phyloP scores from a whole-genome alignment of 2,113 vertebrate genomes.

The Pionites leucogaster region DNA sequence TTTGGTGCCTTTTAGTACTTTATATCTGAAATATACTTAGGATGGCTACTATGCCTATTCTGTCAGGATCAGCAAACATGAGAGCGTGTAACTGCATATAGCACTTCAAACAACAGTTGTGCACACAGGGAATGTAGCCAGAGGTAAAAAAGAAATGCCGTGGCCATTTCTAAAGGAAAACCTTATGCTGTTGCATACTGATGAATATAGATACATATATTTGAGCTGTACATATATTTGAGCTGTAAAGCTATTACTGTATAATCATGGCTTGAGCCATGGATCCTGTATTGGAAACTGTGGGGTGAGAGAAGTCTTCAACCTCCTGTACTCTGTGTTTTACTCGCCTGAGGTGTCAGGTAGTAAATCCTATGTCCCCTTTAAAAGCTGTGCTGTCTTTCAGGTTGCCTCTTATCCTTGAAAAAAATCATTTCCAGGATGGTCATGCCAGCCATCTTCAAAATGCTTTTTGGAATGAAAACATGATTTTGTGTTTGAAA shows the following conservation, averaged over 20 bases:
- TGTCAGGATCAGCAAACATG: neutral
- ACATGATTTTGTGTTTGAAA: neutral
- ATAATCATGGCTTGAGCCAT: neutral
- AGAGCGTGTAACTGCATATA: neutral
- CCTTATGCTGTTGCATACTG: rapidly evolving
- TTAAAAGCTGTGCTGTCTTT: neutral
- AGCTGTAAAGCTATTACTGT: neutral
- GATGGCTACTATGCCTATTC: neutral
- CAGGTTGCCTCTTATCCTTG: neutral
- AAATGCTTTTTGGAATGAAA: neutral
- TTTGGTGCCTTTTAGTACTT: neutral
- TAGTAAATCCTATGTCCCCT: neutral
- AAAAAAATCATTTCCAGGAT: neutral
- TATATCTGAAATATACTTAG: neutral
- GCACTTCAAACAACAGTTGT: neutral
- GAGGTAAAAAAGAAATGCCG: neutral
- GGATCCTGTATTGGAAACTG: neutral
- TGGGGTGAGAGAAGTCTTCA: neutral
- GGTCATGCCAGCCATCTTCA: neutral
- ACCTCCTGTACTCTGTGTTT: neutral
- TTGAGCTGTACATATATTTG: neutral
- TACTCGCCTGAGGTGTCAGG: neutral
- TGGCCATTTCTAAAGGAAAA: neutral
- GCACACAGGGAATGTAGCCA: neutral
- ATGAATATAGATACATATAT: neutral